Base-by-base conservation (phyloP, 2,113 vertebrate species). In the Taxidea taxus region DNA sequence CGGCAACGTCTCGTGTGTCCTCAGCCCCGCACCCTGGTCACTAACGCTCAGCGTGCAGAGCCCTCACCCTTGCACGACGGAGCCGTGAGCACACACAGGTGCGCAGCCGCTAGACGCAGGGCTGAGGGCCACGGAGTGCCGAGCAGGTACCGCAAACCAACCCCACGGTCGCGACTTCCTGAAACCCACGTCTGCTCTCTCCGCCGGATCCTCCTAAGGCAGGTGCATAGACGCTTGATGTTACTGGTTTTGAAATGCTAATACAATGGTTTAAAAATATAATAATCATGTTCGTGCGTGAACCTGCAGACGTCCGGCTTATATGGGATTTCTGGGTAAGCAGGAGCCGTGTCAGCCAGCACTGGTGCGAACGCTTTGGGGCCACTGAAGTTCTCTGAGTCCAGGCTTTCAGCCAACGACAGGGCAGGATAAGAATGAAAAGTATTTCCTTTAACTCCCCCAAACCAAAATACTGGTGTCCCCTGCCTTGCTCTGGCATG, bases 71-170 rank as follows among this genome's bases (percentile, higher is more conserved):
- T 3, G 1, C 12, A 20, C 3, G 34, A 13, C 12, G 29, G 25
- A 51, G 56, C 14, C 15, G 15, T 16, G 8, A 23, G 60, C 7
- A 3, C 39, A 13, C 15, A 0, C 2, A 1, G 21, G n/a, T 2
- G 2, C 10, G 9, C 62, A 0, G 7, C 0, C 10, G 13, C 51
- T 29, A 15, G 15, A 6, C 34, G 1, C 39, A 3, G 29, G 23
- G 44, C 16, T 0, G 44, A 20, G 12, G 42, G 2, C 4, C 0
- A 9, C 16, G 3, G 23, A 4, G 15, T 13, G 6, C 31, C 25
- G 0, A 4, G 7, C 0, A 6, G 12, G 0, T 13, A 9, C 20
- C 31, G 20, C 2, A 3, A 9, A 0, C 21, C 6, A 0, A 4
- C 31, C 47, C 80, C 27, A 0, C 18, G 20, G 34, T 3, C 7